These are phyloP conservation scores for Colostygia pectinataria DNA, from an alignment of 2,888 invertebrate species.

Conservation along the genomic window DNA sequence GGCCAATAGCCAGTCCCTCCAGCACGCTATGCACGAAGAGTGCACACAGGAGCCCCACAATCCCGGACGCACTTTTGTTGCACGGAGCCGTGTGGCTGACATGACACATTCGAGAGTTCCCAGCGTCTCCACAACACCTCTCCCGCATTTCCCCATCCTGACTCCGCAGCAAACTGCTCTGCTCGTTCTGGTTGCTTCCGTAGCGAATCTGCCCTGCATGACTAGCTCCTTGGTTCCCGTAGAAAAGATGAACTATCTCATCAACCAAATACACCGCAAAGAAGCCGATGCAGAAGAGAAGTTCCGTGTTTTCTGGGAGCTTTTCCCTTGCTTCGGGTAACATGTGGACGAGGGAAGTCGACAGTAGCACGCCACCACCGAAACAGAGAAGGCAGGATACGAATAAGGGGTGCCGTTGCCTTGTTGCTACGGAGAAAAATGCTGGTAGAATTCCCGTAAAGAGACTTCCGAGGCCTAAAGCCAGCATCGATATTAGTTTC, in stretches of 20 bases:
- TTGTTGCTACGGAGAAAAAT: slow-evolving; percentile 82
- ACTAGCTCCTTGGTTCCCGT: slow-evolving; percentile 57
- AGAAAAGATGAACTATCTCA: slow-evolving; percentile 87
- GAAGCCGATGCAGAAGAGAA: slow-evolving; percentile 87
- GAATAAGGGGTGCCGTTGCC: slow-evolving; percentile 83
- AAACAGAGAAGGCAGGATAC: slow-evolving; percentile 89
- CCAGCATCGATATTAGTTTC: slow-evolving; percentile 86
- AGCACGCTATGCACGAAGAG: slow-evolving; percentile 90
- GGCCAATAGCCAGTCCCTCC: slow-evolving; percentile 92
- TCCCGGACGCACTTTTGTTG: slow-evolving; percentile 83
- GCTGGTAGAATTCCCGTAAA: slow-evolving; percentile 87
- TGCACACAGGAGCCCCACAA: slow-evolving; percentile 87
- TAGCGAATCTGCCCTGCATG: slow-evolving; percentile 37
- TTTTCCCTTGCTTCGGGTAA: slow-evolving; percentile 89
- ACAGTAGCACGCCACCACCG: slow-evolving; percentile 90
- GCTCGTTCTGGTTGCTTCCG: slow-evolving; percentile 49
- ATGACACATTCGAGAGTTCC: slow-evolving; percentile 82
- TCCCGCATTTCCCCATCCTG: slow-evolving; percentile 61
- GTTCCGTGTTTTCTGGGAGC: slow-evolving; percentile 83
- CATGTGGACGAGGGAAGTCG: slow-evolving; percentile 90
- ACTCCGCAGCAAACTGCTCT: slow-evolving; percentile 50
- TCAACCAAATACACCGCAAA: slow-evolving; percentile 88
- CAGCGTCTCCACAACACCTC: slow-evolving; percentile 59
- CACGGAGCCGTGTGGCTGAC: slow-evolving; percentile 87
- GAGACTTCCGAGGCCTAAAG: slow-evolving; percentile 87